A percentile compares a stretch with the other conserved stretches of the same genome.
Evolutionary conservation across 2,113 vertebrate genomes (phyloP).

Genomic region (Scomber japonicus): DNA sequence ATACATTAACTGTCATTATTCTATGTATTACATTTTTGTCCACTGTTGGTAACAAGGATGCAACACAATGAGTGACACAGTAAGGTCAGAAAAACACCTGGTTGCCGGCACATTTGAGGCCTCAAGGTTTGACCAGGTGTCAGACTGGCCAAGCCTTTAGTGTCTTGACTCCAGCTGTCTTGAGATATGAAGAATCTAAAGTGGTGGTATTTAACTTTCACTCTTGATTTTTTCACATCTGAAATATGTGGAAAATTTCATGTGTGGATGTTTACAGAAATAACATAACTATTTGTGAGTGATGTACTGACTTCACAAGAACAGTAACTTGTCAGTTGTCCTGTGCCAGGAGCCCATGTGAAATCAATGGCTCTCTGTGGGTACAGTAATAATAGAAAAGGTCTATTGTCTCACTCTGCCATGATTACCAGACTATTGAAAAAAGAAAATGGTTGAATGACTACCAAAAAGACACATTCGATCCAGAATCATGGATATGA

Average conservation of each 20-base stretch:
- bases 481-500: constrained; percentile 19
- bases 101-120: neutral
- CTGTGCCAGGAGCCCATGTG: neutral
- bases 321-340: neutral
- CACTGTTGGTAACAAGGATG: too few relatives aligned
- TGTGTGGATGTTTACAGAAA: too few relatives aligned
- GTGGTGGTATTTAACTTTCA: neutral
- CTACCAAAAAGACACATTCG: constrained; percentile 6
- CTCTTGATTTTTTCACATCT: too few relatives aligned
- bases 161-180: neutral
- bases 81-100: neutral
- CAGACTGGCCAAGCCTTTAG: neutral
- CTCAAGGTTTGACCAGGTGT: neutral
- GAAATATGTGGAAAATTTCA: too few relatives aligned
- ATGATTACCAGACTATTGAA: neutral
- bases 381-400: neutral
- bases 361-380: neutral
- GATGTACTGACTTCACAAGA: neutral
- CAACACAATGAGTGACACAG: too few relatives aligned
- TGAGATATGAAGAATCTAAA: too few relatives aligned
- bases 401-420: constrained; percentile 11
- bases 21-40: too few relatives aligned
- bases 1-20: too few relatives aligned
- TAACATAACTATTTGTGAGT: neutral
- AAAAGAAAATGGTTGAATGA: constrained; percentile 30